Conservation (phyloP, 1,140 invertebrate genomes). For the Bombus pyrosoma region DNA sequence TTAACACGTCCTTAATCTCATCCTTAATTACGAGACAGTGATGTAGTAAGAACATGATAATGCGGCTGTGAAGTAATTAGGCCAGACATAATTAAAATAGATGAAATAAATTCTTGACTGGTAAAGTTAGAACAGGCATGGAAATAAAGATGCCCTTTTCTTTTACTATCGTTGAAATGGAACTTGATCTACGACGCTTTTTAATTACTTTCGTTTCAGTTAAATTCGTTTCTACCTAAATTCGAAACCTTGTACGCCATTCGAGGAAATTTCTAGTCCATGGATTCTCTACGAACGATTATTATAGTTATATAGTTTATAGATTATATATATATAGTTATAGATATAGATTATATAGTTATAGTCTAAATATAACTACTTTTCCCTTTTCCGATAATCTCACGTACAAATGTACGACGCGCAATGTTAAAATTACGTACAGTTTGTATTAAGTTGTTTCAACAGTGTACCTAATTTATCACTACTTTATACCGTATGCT, state of each 20-base stretch:
- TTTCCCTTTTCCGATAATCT: no score
- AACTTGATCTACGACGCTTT: not conserved
- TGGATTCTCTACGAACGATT: no score
- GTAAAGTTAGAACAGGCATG: not conserved
- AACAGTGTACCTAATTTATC: not conserved
- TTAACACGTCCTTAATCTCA: not conserved
- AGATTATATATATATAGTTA: no score
- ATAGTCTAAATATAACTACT: no score
- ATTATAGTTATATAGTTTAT: no score
- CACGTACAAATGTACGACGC: no score
- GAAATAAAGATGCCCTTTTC: not conserved
- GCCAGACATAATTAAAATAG: slow-evolving; percentile 11
- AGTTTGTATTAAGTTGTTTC: not conserved
- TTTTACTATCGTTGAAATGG: not conserved
- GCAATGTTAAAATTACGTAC: not conserved
- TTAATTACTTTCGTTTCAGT: not conserved
- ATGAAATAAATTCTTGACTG: not conserved
- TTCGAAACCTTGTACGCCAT: not conserved
- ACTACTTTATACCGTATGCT: not conserved
- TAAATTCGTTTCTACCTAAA: not conserved
- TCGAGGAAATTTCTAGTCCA: not conserved
- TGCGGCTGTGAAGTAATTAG: not conserved
- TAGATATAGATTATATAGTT: no score
- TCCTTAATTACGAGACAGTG: slow-evolving; percentile 9
- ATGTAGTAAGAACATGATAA: slow-evolving; percentile 4